These are phyloP conservation scores for Chrysaora quinquecirrha DNA, from an alignment of 30 jellyfish, hydroid and myxozoan species.

Conservation along the genomic window DNA sequence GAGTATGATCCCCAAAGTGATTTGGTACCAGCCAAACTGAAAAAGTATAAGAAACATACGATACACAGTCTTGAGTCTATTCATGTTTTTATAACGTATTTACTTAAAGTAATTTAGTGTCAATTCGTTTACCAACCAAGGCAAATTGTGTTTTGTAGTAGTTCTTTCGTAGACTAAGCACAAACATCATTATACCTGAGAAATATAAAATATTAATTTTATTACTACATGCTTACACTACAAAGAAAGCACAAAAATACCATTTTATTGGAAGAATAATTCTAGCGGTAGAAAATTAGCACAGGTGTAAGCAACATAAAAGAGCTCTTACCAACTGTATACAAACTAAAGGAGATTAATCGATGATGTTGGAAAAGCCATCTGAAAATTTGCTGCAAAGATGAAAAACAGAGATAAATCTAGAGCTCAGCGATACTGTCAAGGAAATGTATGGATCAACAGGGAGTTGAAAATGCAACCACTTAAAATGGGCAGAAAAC, in stretches of 20 bases:
- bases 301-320: no score
- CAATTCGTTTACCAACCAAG: slow-evolving; percentile 65
- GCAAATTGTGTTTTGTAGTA: slow-evolving; percentile 98
- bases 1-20: slow-evolving; percentile 84
- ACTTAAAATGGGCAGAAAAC: no score
- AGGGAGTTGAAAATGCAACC: no score
- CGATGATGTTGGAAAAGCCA: slow-evolving; percentile 85
- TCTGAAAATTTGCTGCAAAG: slow-evolving; percentile 53
- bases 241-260: no score
- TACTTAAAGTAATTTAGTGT: no score
- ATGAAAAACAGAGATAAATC: background rate
- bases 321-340: slow-evolving; percentile 52
- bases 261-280: no score
- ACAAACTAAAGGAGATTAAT: slow-evolving; percentile 83
- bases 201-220: background rate
- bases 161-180: slow-evolving; percentile 86
- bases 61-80: no score
- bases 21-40: slow-evolving; percentile 99
- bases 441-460: no score
- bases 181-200: slow-evolving; percentile 95
- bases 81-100: no score
- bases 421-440: background rate
- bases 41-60: no score
- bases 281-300: no score
- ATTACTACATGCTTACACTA: no score